Evolutionary conservation across 2,113 vertebrate genomes (phyloP).

Genomic region (Galemys pyrenaicus): DNA sequence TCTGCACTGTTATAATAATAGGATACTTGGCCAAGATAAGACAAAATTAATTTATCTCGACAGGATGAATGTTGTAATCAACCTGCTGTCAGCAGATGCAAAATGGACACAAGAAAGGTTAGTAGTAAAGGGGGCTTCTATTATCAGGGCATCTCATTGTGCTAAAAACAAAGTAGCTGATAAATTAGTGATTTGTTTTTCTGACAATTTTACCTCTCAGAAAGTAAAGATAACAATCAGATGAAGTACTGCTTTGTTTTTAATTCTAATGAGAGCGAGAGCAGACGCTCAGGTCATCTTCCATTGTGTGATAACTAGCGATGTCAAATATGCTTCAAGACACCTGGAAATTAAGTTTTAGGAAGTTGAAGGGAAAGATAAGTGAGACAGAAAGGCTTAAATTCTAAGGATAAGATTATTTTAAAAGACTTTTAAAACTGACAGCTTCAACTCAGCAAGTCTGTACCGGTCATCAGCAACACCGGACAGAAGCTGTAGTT

Average conservation of each 20-base stretch:
- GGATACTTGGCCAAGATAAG: not conserved
- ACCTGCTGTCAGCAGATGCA: not conserved
- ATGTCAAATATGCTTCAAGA: not conserved
- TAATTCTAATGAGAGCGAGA: not conserved
- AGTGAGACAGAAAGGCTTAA: not conserved
- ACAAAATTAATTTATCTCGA: constrained; percentile 8
- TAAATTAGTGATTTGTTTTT: not conserved
- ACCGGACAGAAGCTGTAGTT: not conserved
- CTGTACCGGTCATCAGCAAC: constrained; percentile 6
- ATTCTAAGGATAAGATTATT: not conserved
- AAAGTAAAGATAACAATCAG: not conserved
- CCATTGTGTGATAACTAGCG: not conserved
- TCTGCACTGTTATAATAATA: not conserved
- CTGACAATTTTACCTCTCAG: not conserved
- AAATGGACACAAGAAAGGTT: not conserved
- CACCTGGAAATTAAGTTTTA: constrained; percentile 46
- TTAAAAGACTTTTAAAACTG: constrained; percentile 37
- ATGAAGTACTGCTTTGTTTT: constrained; percentile 20
- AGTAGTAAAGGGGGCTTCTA: not conserved
- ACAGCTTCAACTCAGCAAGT: constrained; percentile 13
- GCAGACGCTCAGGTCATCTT: not conserved
- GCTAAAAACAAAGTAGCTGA: not conserved
- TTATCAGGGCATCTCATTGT: not conserved
- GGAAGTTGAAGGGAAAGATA: not conserved
- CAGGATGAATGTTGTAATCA: not conserved